Base-by-base conservation (phyloP, 2,113 vertebrate genomes). In the chimpanzee (Pan troglodytes) region DNA sequence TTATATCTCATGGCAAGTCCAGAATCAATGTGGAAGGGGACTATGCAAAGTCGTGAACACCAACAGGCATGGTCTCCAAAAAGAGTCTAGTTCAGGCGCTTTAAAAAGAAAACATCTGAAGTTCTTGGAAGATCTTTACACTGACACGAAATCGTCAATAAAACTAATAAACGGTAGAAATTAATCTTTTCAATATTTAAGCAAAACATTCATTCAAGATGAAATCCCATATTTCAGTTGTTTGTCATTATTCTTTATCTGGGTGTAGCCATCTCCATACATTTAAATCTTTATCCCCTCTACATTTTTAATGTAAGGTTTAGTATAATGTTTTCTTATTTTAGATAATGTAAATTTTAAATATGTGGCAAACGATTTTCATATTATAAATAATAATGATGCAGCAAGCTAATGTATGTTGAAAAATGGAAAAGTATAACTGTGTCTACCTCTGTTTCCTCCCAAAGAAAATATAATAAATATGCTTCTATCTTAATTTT, bases 171-270 rank as follows among this genome's bases (percentile, higher is more conserved):
- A 32, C 64, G 9, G 9, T 68, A 40, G 14, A 84, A 73, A 52
- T 81, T 89, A 48, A 14, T 30, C 27, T 61, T 96, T 67, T 93
- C 22, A 95, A 52, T 92, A 85, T 78, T 59, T 84, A 80, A 38
- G 11, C 5, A 72, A 72, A 64, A n/a, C 12, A 61, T 40, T 61
- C 64, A 70, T 32, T 82, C 22, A 75, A 68, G 68, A 35, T 67
- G 5, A 72, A 72, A 67, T 57, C 27, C 6, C 8, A 25, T 68
- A 22, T 79, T 75, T 88, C 43, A 38, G 18, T 45, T 83, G 23
- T 6, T 79, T 32, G 40, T 76, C 3, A 82, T 72, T 85, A 86
- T 10, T 64, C 43, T 17, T 94, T 9, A 48, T 30, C 18, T 48
- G 59, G 0, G 43, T 38, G 50, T 40, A 70, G 2, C 3, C 8